Evolutionary conservation across 2,888 invertebrate genomes (phyloP).

Genomic region (Aproaerema taeniolella): DNA sequence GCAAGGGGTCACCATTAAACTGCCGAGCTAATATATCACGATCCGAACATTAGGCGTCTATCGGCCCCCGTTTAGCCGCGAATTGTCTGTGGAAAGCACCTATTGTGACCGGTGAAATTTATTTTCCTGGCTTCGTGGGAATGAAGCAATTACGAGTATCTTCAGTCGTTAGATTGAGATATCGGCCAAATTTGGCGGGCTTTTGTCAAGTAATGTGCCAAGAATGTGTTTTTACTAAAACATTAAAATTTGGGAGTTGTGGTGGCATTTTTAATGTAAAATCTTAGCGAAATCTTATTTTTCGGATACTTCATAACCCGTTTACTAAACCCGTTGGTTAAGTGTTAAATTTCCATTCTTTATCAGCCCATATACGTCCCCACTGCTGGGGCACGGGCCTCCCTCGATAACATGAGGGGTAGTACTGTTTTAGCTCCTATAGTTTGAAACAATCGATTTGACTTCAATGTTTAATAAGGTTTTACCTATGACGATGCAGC

Average conservation of each 20-base stretch:
- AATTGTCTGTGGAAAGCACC: conserved; percentile 59
- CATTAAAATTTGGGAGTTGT: background rate
- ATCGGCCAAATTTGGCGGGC: conserved; percentile 45
- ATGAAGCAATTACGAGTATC: conserved; percentile 61
- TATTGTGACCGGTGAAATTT: conserved; percentile 61
- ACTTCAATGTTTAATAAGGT: too few relatives aligned
- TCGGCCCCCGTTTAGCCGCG: conserved; percentile 54
- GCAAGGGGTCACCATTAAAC: conserved; percentile 49
- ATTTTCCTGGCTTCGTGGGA: conserved; percentile 57
- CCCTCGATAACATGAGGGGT: too few relatives aligned
- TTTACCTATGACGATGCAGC: too few relatives aligned
- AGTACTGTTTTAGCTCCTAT: too few relatives aligned
- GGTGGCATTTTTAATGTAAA: too few relatives aligned
- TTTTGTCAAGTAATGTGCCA: conserved; percentile 32
- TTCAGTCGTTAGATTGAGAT: conserved; percentile 44
- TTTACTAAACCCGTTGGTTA: too few relatives aligned
- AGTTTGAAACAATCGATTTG: too few relatives aligned
- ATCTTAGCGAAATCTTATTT: too few relatives aligned
- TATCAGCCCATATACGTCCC: too few relatives aligned
- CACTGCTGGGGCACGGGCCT: too few relatives aligned
- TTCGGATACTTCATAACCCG: too few relatives aligned
- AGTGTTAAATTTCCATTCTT: conserved; percentile 2
- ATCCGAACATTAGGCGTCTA: conserved; percentile 54
- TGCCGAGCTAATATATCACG: conserved; percentile 60
- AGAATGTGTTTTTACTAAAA: background rate